These are phyloP conservation scores for Philonicus albiceps DNA, from an alignment of 2,888 invertebrate species.

Conservation along the genomic window DNA sequence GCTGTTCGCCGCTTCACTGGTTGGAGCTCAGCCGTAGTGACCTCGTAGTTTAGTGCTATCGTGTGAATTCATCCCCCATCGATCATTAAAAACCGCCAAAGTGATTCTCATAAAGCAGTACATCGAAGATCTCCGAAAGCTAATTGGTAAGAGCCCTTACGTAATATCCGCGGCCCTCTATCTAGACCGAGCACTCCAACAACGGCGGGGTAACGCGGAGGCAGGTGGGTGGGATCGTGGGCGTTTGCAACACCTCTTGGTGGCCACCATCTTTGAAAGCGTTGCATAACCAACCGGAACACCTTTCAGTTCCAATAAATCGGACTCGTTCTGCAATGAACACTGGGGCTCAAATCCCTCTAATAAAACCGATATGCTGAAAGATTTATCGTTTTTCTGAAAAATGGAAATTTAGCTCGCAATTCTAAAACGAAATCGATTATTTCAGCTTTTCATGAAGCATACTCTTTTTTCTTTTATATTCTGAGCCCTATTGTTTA, in stretches of 20 bases:
- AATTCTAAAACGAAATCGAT: background rate
- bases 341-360: background rate
- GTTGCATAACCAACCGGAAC: background rate
- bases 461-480: background rate
- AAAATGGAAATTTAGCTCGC: background rate
- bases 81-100: slow-evolving; percentile 59
- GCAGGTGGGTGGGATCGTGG: background rate
- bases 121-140: slow-evolving; percentile 65
- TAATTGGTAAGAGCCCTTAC: slow-evolving; percentile 60
- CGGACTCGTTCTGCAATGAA: background rate
- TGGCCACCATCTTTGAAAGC: slow-evolving; percentile 39
- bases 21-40: slow-evolving; percentile 5
- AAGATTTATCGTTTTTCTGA: background rate
- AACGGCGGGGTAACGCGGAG: background rate
- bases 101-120: slow-evolving; percentile 65
- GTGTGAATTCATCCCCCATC: slow-evolving; percentile 50
- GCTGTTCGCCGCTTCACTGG: slow-evolving; percentile 19
- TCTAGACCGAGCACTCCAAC: background rate
- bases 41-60: slow-evolving; percentile 45
- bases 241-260: slow-evolving; percentile 31
- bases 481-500: background rate
- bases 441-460: background rate
- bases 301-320: background rate
- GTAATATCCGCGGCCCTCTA: background rate
- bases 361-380: background rate